A percentile compares a stretch with the other conserved stretches of the same genome.
phyloP scores from a whole-genome alignment of 2,113 vertebrate genomes.

The Limnothrissa miodon region DNA sequence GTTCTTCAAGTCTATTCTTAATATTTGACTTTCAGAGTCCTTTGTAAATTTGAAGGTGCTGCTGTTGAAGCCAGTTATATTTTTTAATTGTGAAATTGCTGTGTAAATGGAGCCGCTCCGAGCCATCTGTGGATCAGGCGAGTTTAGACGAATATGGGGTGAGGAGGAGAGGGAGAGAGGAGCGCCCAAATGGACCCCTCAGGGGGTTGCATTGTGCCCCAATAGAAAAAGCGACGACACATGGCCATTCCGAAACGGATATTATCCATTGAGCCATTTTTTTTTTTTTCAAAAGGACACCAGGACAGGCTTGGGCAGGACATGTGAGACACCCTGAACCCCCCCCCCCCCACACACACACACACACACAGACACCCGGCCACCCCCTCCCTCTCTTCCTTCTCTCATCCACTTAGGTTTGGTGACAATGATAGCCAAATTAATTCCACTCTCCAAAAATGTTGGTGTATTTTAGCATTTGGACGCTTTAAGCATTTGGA shows the following conservation, averaged over 20 bases:
- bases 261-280: neutral
- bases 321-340: neutral
- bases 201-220: neutral
- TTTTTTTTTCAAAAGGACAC: neutral
- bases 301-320: neutral
- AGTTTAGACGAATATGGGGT: neutral
- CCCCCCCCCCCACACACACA: too few species aligned
- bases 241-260: neutral
- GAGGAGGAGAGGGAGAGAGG: neutral
- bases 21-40: neutral
- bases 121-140: neutral
- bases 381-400: neutral
- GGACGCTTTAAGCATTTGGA: slow-evolving; percentile 34
- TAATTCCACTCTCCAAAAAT: neutral
- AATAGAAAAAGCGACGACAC: too few species aligned
- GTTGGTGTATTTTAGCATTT: neutral
- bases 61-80: neutral
- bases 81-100: neutral
- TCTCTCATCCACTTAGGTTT: neutral
- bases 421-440: neutral
- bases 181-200: neutral
- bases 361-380: slow-evolving; percentile 36
- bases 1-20: neutral
- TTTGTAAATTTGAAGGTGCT: neutral
- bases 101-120: neutral